A percentile compares a stretch with the other conserved stretches of the same genome.
Conservation (phyloP, 2,888 invertebrate species). For the Parnassius apollo region DNA sequence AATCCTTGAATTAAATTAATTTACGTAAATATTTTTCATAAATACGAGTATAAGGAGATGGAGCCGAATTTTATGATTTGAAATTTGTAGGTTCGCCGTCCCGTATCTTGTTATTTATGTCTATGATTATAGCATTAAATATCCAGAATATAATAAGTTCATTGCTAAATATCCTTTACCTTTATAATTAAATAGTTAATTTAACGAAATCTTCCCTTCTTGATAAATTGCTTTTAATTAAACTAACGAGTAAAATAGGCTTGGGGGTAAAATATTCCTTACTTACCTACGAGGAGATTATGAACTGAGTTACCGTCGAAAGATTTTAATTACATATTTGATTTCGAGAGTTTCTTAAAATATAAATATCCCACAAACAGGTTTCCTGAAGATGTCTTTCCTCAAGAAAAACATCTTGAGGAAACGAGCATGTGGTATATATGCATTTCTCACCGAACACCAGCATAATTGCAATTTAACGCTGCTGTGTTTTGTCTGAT, state of each 20-base stretch:
- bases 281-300: slow-evolving; percentile 10
- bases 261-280: slow-evolving; percentile 12
- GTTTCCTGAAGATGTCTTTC: too few relatives aligned
- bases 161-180: neutral
- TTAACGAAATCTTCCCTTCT: slow-evolving; percentile 12
- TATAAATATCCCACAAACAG: too few relatives aligned
- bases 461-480: too few relatives aligned
- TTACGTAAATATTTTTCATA: too few relatives aligned
- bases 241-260: slow-evolving; percentile 27
- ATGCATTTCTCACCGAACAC: too few relatives aligned
- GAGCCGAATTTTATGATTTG: neutral
- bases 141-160: neutral
- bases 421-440: too few relatives aligned
- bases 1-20: too few relatives aligned
- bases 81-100: neutral
- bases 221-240: slow-evolving; percentile 31
- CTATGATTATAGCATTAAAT: neutral
- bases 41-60: neutral
- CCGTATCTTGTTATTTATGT: neutral
- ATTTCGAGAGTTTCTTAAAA: neutral
- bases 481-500: too few relatives aligned
- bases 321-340: too few relatives aligned
- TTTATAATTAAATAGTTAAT: slow-evolving; percentile 3
- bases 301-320: neutral
- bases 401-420: too few relatives aligned